Evolutionary conservation across 2,888 invertebrate genomes (phyloP).

Genomic region (Yponomeuta sedellus): DNA sequence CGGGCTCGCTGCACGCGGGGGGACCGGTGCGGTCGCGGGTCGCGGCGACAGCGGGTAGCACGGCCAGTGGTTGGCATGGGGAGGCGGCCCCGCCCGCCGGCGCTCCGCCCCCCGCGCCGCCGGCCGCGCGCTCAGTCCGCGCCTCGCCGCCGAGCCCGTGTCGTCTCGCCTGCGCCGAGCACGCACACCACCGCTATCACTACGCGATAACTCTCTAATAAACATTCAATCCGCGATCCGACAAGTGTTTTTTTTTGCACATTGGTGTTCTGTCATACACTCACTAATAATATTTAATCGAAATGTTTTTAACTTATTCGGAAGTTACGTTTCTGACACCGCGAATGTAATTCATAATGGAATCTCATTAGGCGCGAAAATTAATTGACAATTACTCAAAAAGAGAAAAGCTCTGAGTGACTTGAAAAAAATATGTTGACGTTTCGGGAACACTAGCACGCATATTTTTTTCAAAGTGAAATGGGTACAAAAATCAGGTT

Average conservation of each 20-base stretch:
- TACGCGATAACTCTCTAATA: conserved; percentile 11
- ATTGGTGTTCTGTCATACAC: background rate
- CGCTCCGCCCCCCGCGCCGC: conserved; percentile 36
- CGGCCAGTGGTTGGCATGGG: conserved; percentile 53
- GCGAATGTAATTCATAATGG: background rate
- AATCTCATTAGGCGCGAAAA: background rate
- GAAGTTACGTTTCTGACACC: background rate
- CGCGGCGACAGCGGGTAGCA: conserved; percentile 60
- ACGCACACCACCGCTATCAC: conserved; percentile 23
- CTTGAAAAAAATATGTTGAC: conserved; percentile 2
- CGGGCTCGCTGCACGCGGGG: conserved; percentile 20
- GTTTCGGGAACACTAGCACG: conserved; percentile 11
- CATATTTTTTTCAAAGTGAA: conserved; percentile 1
- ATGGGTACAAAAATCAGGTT: conserved; percentile 7
- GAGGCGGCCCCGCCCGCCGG: conserved; percentile 36
- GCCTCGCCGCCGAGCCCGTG: conserved; percentile 23
- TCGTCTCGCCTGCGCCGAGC: conserved; percentile 21
- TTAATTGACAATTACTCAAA: background rate
- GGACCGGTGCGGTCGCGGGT: conserved; percentile 34
- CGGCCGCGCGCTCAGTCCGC: conserved; percentile 34
- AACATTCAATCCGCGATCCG: background rate
- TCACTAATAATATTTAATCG: background rate
- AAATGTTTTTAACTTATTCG: background rate
- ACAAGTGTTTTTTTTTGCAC: background rate
- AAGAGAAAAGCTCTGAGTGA: background rate